A percentile compares a stretch with the other conserved stretches of the same genome.
Conservation (phyloP, 2,888 invertebrate species). For the Sthenelais limicola region DNA sequence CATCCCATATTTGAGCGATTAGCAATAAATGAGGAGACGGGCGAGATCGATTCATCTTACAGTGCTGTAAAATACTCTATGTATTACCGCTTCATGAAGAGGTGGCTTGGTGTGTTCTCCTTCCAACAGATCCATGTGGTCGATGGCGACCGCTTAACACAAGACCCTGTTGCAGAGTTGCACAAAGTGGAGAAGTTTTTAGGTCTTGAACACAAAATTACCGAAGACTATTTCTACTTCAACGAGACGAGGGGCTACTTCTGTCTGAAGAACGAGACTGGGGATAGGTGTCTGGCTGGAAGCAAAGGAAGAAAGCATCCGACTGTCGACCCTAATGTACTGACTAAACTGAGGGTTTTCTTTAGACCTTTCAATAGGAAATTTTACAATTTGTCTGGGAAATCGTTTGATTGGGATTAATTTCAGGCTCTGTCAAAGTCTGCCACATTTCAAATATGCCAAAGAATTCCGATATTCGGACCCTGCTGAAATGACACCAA, state of each 20-base stretch:
- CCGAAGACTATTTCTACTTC: conserved; percentile 89
- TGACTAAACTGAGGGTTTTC: conserved; percentile 57
- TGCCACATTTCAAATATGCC: no score
- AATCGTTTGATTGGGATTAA: conserved; percentile 86
- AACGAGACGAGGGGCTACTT: conserved; percentile 98
- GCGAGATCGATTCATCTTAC: conserved; percentile 71
- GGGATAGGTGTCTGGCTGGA: conserved; percentile 90
- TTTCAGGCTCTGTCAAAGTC: background rate
- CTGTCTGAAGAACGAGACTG: conserved; percentile 77
- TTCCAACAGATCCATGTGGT: conserved; percentile 93
- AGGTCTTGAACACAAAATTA: conserved; percentile 60
- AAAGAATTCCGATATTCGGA: no score
- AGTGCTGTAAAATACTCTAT: conserved; percentile 71
- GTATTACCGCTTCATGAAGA: conserved; percentile 81
- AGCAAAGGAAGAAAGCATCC: conserved; percentile 90
- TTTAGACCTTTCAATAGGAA: conserved; percentile 60
- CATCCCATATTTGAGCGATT: conserved; percentile 68
- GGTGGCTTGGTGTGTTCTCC: conserved; percentile 94
- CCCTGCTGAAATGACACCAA: no score
- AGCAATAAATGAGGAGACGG: conserved; percentile 66
- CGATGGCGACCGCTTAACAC: conserved; percentile 75
- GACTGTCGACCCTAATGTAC: conserved; percentile 82
- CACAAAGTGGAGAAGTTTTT: conserved; percentile 65
- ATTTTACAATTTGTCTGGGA: conserved; percentile 85
- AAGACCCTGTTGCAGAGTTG: conserved; percentile 62